Base-by-base conservation (phyloP, 2,797 vertebrate species). In the Etheostoma nigrum region DNA sequence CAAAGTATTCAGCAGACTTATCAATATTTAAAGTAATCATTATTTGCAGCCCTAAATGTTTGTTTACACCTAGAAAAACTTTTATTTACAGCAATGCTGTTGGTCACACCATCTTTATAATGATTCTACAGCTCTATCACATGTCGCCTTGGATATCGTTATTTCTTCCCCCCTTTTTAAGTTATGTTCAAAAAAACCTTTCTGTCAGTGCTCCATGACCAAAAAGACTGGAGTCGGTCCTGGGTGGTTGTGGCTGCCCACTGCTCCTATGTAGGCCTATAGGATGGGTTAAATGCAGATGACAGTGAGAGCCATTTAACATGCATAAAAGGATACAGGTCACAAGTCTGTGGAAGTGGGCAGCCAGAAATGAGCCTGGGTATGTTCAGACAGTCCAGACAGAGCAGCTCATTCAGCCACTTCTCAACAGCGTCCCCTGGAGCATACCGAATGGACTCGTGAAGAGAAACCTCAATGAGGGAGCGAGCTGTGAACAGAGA, bases 361-460 rank as follows among this genome's bases (percentile, higher is more conserved):
- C 98, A 99, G 77, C 98, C 98, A 0, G 97, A 97, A 73, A 99
- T 93, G 42, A 99, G 96, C 67, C 97, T 95, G 67, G 97, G 97
- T 54, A 99, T 96, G 89, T 68, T 98, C 83, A 99, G 95, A 75
- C 98, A 99, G 90, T 99, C 97, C 79, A 99, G 85, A 83, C 98
- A 99, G 14, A 99, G 94, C 69, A 99, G 87, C 16, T 98, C 97
- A 0, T 97, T 99, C 36, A 99, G 93, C 98, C 98, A 99, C 93
- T 96, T 97, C 90, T 99, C 98, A 42, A 99, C 97, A 0, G 95
- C 58, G 12, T 99, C 98, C n/a, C 97, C 97, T 0, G 96, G 96
- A 6, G 96, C 96, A 0, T 99, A 99, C 0, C 98, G 95, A 79
- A 99, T 99, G 0, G 98, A 99, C 92, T 99, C 98, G 0, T 98